Conservation (phyloP, 2,797 vertebrate genomes). For the Allobates femoralis region DNA sequence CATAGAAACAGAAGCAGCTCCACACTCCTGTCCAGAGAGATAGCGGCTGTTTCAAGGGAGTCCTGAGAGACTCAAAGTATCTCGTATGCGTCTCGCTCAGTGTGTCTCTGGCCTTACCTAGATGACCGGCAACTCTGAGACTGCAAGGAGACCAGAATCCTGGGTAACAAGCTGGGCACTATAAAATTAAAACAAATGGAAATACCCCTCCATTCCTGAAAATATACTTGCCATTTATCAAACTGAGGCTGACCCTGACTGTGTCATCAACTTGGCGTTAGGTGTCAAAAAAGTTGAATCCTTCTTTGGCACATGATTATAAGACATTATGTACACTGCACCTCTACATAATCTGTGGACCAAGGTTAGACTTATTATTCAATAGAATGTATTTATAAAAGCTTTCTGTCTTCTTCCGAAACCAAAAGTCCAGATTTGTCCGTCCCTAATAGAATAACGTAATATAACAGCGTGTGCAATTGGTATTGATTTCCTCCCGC, state of each 20-base stretch:
- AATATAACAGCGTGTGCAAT: slow-evolving; percentile 6
- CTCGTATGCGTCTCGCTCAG: no score
- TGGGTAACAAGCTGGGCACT: no score
- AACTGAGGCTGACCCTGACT: background rate
- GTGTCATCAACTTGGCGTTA: background rate
- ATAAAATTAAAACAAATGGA: no score
- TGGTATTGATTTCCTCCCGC: slow-evolving; percentile 23
- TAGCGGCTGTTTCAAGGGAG: no score
- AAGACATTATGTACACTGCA: background rate
- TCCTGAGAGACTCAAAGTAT: no score
- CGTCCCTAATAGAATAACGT: slow-evolving; percentile 13
- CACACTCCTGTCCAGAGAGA: no score
- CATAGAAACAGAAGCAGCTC: no score
- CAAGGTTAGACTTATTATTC: background rate
- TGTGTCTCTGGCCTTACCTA: no score
- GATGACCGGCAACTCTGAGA: no score
- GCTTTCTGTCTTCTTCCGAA: slow-evolving; percentile 16
- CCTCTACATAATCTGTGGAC: background rate
- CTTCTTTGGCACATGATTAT: background rate
- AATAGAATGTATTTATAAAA: slow-evolving; percentile 23
- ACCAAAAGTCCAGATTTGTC: background rate
- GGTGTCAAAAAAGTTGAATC: background rate
- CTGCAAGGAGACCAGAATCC: no score
- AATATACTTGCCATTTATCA: no score
- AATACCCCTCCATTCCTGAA: no score